These are phyloP conservation scores for Lytechinus variegatus DNA, from an alignment of 35 echinoderm and acorn worm genomes.

Conservation along the genomic window DNA sequence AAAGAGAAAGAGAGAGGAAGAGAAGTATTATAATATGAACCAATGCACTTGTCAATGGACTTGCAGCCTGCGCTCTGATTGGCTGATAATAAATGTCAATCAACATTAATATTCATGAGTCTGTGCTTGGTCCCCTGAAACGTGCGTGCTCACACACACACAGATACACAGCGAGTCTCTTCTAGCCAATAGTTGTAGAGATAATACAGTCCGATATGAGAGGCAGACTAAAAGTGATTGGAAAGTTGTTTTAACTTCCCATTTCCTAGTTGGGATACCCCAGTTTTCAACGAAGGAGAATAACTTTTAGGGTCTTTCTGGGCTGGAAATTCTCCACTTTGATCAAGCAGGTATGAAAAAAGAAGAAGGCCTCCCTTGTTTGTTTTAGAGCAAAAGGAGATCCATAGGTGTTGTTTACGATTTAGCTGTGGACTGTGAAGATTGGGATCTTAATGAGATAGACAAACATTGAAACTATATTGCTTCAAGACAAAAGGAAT, in stretches of 20 bases:
- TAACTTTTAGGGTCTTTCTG: neutral
- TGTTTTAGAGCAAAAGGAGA: neutral
- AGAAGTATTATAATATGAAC: neutral
- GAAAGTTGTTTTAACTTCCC: neutral
- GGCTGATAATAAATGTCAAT: neutral
- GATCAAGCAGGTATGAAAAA: neutral
- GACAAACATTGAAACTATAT: conserved; percentile 11
- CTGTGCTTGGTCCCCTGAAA: neutral
- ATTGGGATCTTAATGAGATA: conserved; percentile 30
- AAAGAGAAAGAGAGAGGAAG: neutral
- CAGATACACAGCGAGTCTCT: neutral
- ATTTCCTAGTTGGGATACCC: neutral
- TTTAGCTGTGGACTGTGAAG: neutral
- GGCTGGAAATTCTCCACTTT: neutral
- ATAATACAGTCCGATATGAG: neutral
- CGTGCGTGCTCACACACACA: neutral
- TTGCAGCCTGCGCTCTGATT: neutral
- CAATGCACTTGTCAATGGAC: neutral
- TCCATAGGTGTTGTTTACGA: conserved; percentile 20
- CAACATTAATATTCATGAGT: neutral
- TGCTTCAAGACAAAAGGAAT: conserved; percentile 16
- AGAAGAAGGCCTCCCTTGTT: neutral
- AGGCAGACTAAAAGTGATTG: neutral
- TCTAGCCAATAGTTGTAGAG: neutral
- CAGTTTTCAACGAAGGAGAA: neutral